A percentile compares a stretch with the other conserved stretches of the same genome.
These are phyloP conservation scores for Acyrthosiphon pisum DNA, from an alignment of 1,140 invertebrate species.

Conservation along the genomic window DNA sequence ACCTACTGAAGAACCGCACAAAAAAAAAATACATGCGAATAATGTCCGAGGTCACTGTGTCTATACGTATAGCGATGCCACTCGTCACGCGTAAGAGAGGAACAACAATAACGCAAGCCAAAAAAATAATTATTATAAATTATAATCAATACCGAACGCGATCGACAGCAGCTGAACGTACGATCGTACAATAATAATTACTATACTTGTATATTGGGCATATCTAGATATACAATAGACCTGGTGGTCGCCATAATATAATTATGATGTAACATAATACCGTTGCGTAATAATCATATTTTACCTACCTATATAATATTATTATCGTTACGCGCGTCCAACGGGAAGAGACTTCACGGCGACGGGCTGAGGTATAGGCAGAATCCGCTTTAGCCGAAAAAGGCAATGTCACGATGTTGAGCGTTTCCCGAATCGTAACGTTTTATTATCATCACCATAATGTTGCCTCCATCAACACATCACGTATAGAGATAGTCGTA, in stretches of 20 bases:
- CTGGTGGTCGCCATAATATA: background rate
- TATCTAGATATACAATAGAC: background rate
- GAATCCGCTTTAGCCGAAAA: background rate
- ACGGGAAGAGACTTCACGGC: background rate
- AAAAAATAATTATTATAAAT: slow-evolving; percentile 17
- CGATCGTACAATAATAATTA: background rate
- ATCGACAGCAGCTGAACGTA: background rate
- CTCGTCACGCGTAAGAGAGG: background rate
- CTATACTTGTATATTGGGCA: background rate
- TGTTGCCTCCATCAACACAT: background rate
- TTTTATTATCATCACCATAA: background rate
- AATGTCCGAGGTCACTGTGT: background rate
- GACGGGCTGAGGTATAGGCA: background rate
- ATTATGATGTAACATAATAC: background rate
- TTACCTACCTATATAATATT: background rate
- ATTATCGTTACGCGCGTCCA: background rate
- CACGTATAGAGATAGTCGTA: too few species aligned
- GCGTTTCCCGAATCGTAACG: background rate
- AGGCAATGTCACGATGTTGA: background rate
- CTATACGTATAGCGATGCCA: background rate
- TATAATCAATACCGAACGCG: background rate
- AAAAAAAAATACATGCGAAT: background rate
- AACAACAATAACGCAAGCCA: background rate
- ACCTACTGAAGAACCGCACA: background rate
- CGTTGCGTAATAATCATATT: background rate